phyloP scores from a whole-genome alignment of 2,113 vertebrate genomes.

The Podarcis raffonei region DNA sequence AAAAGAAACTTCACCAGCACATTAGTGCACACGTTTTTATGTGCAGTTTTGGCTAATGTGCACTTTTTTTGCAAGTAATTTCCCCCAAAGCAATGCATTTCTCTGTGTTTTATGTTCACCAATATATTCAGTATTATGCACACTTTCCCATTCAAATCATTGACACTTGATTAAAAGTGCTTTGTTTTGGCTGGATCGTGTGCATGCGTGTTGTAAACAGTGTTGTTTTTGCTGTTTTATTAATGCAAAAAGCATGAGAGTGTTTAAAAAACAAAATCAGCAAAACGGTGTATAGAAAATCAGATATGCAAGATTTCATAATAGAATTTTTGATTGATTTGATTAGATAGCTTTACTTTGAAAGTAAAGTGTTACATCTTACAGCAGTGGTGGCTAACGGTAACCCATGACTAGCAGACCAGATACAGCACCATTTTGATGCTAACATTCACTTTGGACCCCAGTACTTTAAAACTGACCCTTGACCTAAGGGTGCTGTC shows the following conservation, averaged over 20 bases:
- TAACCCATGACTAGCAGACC: too few species aligned
- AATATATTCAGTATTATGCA: too few species aligned
- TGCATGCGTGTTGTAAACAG: neutral
- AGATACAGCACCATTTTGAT: neutral
- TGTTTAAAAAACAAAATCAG: neutral
- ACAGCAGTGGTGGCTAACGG: too few species aligned
- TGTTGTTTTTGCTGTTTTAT: neutral
- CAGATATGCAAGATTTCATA: neutral
- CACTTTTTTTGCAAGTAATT: too few species aligned
- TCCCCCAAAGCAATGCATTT: too few species aligned
- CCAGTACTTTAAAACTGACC: neutral
- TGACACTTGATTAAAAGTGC: neutral
- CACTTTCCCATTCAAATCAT: neutral
- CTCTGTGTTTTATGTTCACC: too few species aligned
- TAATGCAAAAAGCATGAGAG: neutral
- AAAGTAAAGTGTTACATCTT: neutral
- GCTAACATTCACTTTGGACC: neutral
- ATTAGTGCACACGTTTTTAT: too few species aligned
- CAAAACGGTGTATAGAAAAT: neutral
- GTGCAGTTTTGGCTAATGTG: too few species aligned
- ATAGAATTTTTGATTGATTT: neutral
- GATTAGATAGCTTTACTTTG: neutral
- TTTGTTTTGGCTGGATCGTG: neutral
- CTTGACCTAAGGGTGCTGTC: neutral
- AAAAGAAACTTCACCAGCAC: too few species aligned